phyloP scores from a whole-genome alignment of 2,797 vertebrate genomes.

The Gallinago nigripennis region DNA sequence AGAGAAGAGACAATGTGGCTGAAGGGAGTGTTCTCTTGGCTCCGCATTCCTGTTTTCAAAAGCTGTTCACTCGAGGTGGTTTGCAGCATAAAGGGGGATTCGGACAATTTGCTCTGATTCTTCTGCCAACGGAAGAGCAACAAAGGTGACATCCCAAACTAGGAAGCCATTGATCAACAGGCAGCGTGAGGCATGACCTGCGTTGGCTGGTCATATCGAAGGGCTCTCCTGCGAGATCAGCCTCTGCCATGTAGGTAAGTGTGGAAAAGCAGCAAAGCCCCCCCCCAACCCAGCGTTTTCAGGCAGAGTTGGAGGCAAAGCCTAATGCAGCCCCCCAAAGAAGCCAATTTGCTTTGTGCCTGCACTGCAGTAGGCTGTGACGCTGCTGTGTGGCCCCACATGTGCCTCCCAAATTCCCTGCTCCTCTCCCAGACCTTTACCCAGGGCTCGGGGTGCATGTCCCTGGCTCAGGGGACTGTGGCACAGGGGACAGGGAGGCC shows the following conservation, averaged over 20 bases:
- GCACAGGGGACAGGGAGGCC: not conserved
- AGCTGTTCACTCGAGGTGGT: not conserved
- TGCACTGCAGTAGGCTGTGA: not conserved
- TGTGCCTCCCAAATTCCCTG: rapidly evolving
- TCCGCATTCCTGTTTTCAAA: not conserved
- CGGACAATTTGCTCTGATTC: not conserved
- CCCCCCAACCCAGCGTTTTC: rapidly evolving
- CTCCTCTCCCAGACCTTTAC: not conserved
- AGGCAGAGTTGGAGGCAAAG: not conserved
- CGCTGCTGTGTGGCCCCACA: not conserved
- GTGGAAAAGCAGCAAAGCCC: not conserved
- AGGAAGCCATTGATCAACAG: not conserved
- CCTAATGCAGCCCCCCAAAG: not conserved
- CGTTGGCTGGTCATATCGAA: not conserved
- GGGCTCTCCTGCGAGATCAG: not conserved
- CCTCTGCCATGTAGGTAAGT: not conserved
- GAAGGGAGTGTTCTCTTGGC: not conserved
- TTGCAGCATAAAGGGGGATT: not conserved
- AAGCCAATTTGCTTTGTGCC: not conserved
- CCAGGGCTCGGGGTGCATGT: rapidly evolving
- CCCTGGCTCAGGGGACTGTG: not conserved
- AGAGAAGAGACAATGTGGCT: not conserved
- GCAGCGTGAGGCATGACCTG: not conserved
- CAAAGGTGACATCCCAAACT: not conserved
- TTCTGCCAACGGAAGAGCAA: not conserved